A percentile compares a stretch with the other conserved stretches of the same genome.
Conservation (phyloP, 2,888 invertebrate genomes). For the Drosophila subsilvestris region DNA sequence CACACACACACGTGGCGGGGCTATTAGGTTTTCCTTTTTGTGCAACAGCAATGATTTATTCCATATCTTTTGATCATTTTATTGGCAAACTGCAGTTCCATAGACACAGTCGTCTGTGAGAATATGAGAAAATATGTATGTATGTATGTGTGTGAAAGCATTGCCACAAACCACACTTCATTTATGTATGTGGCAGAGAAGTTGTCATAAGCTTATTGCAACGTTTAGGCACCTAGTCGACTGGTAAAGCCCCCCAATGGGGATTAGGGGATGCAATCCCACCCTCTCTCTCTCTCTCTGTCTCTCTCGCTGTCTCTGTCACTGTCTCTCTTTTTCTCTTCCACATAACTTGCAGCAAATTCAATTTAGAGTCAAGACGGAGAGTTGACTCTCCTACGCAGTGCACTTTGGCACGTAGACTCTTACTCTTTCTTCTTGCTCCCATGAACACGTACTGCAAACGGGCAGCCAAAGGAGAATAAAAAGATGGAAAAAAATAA, state of each 20-base stretch:
- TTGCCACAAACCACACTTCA: too few relatives aligned
- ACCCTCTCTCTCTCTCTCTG: not conserved
- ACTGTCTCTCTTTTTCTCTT: too few relatives aligned
- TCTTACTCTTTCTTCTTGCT: too few relatives aligned
- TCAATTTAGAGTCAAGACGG: constrained; percentile 56
- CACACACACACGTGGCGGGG: constrained; percentile 21
- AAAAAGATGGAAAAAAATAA: not conserved
- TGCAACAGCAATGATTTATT: constrained; percentile 15
- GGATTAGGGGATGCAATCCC: not conserved
- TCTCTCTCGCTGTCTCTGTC: not conserved
- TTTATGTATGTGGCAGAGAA: constrained; percentile 1
- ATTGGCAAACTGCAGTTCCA: not conserved
- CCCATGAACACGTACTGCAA: constrained; percentile 10
- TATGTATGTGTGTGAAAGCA: not conserved
- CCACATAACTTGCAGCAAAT: constrained; percentile 54
- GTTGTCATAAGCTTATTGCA: constrained; percentile 40
- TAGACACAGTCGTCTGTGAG: too few relatives aligned
- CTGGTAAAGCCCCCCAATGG: constrained; percentile 1
- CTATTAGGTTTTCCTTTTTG: constrained; percentile 17
- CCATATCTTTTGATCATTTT: not conserved
- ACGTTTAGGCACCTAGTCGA: constrained; percentile 29
- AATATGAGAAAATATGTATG: too few relatives aligned
- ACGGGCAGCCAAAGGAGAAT: not conserved
- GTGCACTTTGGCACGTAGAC: constrained; percentile 70
- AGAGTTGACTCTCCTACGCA: constrained; percentile 48